These are phyloP conservation scores for Tetropium fuscum DNA, from an alignment of 2,888 invertebrate genomes.

Conservation along the genomic window DNA sequence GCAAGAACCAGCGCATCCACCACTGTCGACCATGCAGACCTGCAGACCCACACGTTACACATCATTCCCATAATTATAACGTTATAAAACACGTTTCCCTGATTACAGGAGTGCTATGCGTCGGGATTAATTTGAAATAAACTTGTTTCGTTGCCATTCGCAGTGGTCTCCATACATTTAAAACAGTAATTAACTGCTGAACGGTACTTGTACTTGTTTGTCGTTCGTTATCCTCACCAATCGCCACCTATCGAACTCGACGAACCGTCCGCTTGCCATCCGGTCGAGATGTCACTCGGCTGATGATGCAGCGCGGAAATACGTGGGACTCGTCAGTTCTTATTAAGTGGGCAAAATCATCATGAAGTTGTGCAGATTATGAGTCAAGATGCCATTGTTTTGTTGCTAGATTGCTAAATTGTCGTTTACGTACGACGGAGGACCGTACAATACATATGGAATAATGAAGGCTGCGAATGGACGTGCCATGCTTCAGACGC, in stretches of 20 bases:
- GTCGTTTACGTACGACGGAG: background rate
- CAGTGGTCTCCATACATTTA: conserved; percentile 59
- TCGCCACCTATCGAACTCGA: conserved; percentile 3
- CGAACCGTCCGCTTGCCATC: background rate
- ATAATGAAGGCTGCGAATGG: background rate
- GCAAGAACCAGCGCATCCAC: background rate
- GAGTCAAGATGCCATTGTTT: conserved; percentile 7
- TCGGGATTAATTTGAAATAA: conserved; percentile 56
- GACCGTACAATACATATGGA: background rate
- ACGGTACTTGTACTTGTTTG: conserved; percentile 11
- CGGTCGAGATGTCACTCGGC: background rate
- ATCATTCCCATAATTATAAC: conserved; percentile 37
- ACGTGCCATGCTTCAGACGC: no score
- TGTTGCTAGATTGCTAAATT: conserved; percentile 1
- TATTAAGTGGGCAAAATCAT: conserved; percentile 5
- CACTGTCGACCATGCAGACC: conserved; percentile 11
- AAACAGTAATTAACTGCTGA: conserved; percentile 59
- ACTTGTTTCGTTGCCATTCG: conserved; percentile 60
- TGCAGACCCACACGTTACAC: conserved; percentile 12
- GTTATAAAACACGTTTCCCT: conserved; percentile 40
- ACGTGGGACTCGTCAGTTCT: background rate
- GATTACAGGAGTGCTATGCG: conserved; percentile 36
- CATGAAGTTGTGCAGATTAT: conserved; percentile 4
- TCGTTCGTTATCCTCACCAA: conserved; percentile 4
- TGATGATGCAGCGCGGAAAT: conserved; percentile 12